phyloP scores from a whole-genome alignment of 2,797 vertebrate species.

The Sebastes vulpes region DNA sequence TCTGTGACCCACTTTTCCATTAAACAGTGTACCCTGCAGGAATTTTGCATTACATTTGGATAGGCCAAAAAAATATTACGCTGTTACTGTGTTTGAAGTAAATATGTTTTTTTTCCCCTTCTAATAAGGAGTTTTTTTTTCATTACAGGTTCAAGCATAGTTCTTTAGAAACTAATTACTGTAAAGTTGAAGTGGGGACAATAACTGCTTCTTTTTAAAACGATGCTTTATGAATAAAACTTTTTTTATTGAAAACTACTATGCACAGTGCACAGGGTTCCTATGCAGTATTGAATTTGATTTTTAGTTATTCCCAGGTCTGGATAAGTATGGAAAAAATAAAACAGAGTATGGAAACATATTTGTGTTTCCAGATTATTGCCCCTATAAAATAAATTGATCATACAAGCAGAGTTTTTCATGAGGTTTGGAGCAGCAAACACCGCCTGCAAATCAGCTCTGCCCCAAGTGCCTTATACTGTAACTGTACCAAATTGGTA shows the following conservation, averaged over 20 bases:
- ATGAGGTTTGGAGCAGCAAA: too few species aligned
- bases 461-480: too few species aligned
- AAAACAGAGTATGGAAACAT: too few species aligned
- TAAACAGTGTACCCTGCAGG: constrained; percentile 55
- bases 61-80: constrained; percentile 36
- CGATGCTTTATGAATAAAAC: neutral
- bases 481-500: too few species aligned
- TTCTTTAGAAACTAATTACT: constrained; percentile 3
- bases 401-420: too few species aligned
- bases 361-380: too few species aligned
- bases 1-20: constrained; percentile 76
- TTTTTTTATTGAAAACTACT: neutral
- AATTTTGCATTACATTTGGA: constrained; percentile 47
- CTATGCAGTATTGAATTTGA: too few species aligned
- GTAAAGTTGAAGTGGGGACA: neutral
- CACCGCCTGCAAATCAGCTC: too few species aligned
- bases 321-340: too few species aligned
- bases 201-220: neutral
- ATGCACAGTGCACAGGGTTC: neutral
- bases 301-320: too few species aligned
- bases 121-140: neutral
- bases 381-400: too few species aligned
- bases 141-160: neutral
- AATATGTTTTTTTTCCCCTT: neutral
- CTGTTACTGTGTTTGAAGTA: constrained; percentile 46